Conservation (phyloP, 1,140 invertebrate species). For the Eriosoma lanigerum region DNA sequence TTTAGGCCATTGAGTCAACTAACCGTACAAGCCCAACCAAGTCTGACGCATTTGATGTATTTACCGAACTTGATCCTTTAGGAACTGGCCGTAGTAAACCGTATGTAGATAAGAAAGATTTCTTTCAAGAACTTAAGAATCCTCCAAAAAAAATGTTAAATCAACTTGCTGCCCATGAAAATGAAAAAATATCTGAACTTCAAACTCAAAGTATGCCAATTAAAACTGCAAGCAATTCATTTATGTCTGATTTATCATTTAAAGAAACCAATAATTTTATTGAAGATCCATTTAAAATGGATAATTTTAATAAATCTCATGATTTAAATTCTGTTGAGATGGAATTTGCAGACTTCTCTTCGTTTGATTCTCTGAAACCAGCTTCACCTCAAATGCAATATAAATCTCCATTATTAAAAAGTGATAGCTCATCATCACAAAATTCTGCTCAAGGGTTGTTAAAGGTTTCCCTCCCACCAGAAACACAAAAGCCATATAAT, state of each 20-base stretch:
- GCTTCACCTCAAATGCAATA: slow-evolving; percentile 31
- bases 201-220: slow-evolving; percentile 22
- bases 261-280: slow-evolving; percentile 65
- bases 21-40: slow-evolving; percentile 16
- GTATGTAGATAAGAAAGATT: slow-evolving; percentile 92
- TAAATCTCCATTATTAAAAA: slow-evolving; percentile 47
- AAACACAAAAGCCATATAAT: slow-evolving; percentile 58
- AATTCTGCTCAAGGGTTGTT: slow-evolving; percentile 62
- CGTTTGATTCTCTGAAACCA: slow-evolving; percentile 53
- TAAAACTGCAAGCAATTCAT: slow-evolving; percentile 37
- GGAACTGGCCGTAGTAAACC: slow-evolving; percentile 85
- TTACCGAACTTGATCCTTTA: slow-evolving; percentile 88
- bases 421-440: slow-evolving; percentile 47
- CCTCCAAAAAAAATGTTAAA: slow-evolving; percentile 87
- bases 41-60: slow-evolving; percentile 67
- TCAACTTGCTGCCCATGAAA: slow-evolving; percentile 66
- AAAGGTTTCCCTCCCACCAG: slow-evolving; percentile 69
- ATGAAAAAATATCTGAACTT: slow-evolving; percentile 31
- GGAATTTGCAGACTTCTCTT: slow-evolving; percentile 59
- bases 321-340: slow-evolving; percentile 67
- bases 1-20: slow-evolving; percentile 17
- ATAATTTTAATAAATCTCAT: slow-evolving; percentile 56
- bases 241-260: slow-evolving; percentile 53
- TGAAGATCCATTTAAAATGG: slow-evolving; percentile 69
- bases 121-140: slow-evolving; percentile 91